Percentiles rank a stretch among this genome's conserved stretches.
These are phyloP conservation scores for Ostrea denselamellosa DNA, from an alignment of 1,140 invertebrate species.

Conservation along the genomic window DNA sequence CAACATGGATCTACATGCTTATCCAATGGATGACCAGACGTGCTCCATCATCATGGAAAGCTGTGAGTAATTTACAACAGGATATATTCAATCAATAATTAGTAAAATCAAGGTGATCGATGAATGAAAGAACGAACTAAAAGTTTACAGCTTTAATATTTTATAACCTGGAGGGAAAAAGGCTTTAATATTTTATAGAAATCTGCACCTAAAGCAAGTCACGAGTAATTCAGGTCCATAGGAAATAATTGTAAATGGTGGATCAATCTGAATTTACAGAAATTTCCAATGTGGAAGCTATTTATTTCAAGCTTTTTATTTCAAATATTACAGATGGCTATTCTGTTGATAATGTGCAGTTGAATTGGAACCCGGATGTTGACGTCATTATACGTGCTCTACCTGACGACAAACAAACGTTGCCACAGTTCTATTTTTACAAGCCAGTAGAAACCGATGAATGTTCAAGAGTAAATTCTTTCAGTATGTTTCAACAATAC, in stretches of 20 bases:
- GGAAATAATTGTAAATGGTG: too few species aligned
- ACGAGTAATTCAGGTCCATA: too few species aligned
- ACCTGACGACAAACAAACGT: not conserved
- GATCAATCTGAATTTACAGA: too few species aligned
- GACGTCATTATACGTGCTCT: not conserved
- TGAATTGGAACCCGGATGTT: not conserved
- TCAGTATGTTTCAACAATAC: not conserved
- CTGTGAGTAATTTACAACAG: slow-evolving; percentile 77
- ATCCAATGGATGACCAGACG: slow-evolving; percentile 95
- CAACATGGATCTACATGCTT: slow-evolving; percentile 96
- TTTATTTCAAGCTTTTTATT: too few species aligned
- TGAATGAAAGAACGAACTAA: too few species aligned
- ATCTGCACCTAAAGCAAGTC: too few species aligned
- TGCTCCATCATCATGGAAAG: slow-evolving; percentile 95
- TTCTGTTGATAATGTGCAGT: not conserved
- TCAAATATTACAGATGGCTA: slow-evolving; percentile 20
- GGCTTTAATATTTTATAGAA: too few species aligned
- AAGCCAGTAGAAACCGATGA: not conserved
- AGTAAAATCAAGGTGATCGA: too few species aligned
- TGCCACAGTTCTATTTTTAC: slow-evolving; percentile 17
- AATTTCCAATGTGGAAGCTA: too few species aligned
- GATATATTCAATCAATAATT: too few species aligned
- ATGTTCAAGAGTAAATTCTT: not conserved
- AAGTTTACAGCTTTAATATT: too few species aligned
- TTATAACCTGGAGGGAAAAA: too few species aligned